A percentile compares a stretch with the other conserved stretches of the same genome.
These are phyloP conservation scores for Sminthurinus aureus DNA, from an alignment of 2,888 invertebrate species.

Conservation along the genomic window DNA sequence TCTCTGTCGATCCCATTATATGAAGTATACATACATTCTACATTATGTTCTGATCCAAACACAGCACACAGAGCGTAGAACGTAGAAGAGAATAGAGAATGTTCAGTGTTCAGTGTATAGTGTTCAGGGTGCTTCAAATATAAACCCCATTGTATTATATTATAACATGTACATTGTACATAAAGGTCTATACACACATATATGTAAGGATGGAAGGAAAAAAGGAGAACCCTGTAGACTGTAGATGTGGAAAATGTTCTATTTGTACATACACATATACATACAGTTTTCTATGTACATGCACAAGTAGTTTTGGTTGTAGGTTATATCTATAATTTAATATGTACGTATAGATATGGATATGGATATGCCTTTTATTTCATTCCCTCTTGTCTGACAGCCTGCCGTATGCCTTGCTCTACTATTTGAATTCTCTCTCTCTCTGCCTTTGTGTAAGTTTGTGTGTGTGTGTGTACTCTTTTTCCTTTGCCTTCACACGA, in stretches of 20 bases:
- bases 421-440: background rate
- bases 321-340: too few species aligned
- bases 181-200: background rate
- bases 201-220: background rate
- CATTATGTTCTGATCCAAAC: background rate
- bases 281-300: too few species aligned
- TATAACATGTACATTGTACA: background rate
- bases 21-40: background rate
- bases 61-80: background rate
- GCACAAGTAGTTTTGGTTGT: too few species aligned
- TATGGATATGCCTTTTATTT: conserved; percentile 2
- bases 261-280: background rate
- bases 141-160: background rate
- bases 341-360: background rate
- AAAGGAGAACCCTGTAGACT: background rate
- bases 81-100: too few species aligned
- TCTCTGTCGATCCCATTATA: background rate
- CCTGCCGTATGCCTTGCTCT: background rate
- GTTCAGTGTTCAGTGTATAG: background rate
- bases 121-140: background rate
- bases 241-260: background rate
- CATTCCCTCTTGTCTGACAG: background rate
- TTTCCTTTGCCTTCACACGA: background rate
- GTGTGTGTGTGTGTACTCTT: background rate
- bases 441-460: background rate